Base-by-base conservation (phyloP, 2,797 vertebrate genomes). In the Rhinella marina region DNA sequence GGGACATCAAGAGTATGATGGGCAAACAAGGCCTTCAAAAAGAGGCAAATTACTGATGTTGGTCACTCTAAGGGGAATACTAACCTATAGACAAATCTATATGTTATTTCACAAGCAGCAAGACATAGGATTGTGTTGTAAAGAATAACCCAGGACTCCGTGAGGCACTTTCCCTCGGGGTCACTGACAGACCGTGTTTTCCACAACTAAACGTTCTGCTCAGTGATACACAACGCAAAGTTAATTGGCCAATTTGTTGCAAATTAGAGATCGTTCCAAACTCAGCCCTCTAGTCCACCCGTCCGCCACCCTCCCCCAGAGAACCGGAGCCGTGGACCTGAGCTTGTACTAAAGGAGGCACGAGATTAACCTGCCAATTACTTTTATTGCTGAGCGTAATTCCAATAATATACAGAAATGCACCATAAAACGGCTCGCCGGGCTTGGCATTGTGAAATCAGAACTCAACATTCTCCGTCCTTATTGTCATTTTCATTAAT, bases 401-500 rank as follows among this genome's bases (percentile, higher is more conserved):
- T 16, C 54, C 59, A 85, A 85, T 66, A 85, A 54, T 32, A 66
- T 25, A 62, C 70, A 84, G 82, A 84, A 77, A 25, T 21, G 13
- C 25, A 10, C 52, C 13, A 61, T 75, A 62, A 77, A 76, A 29
- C 19, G 29, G n/a, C 68, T 83, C 64, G 7, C 19, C 23, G 13
- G 76, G 13, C 23, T 48, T 59, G 64, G 77, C 77, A 14, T 57
- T 48, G 27, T 56, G 27, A 70, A 57, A 68, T 82, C 66, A 54
- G 77, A 25, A n/a, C 66, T 19, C 50, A 64, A 27, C 57, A 25
- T 68, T 66, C 7, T 8, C 48, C 14, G 29, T 82, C 82, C 52
- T 66, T 76, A 82, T 77, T 56, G 70, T 83, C 52, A 73, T 57
- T 87, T 83, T 83, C 61, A 70, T 88, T 84, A 88, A 79, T 79